Conservation (phyloP, 2,888 invertebrate species). For the Leptinotarsa juncta region DNA sequence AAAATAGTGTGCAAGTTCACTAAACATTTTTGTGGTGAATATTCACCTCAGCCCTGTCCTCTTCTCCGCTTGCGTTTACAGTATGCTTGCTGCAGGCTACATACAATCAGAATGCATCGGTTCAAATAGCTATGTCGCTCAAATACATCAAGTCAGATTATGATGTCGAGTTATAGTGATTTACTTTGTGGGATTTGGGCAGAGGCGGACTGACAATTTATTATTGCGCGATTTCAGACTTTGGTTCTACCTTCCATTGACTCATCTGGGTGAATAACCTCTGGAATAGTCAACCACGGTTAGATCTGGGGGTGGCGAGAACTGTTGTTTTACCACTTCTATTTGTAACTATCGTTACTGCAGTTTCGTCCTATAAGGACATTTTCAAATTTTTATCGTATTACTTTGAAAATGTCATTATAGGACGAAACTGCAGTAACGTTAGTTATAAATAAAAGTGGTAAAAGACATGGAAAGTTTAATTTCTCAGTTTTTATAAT, state of each 20-base stretch:
- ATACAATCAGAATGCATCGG: slow-evolving; percentile 2
- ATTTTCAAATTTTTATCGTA: too few species aligned
- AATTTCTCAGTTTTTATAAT: too few species aligned
- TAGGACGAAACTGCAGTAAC: too few species aligned
- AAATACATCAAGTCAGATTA: slow-evolving; percentile 22
- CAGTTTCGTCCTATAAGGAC: too few species aligned
- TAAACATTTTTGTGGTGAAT: background rate
- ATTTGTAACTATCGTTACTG: too few species aligned
- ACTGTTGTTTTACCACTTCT: background rate
- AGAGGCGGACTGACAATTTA: slow-evolving; percentile 25
- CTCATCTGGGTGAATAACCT: slow-evolving; percentile 10
- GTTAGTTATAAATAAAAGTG: too few species aligned
- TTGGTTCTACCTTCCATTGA: slow-evolving; percentile 1
- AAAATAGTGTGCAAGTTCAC: too few species aligned
- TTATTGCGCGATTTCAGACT: background rate
- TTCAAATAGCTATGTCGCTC: slow-evolving; percentile 12
- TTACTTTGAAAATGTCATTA: too few species aligned
- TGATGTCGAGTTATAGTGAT: slow-evolving; percentile 26
- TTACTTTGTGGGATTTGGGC: slow-evolving; percentile 23
- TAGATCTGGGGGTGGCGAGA: background rate
- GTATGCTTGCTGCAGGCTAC: background rate
- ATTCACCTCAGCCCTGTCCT: background rate
- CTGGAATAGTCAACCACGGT: background rate
- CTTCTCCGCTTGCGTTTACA: background rate
- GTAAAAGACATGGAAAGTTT: too few species aligned